phyloP scores from a whole-genome alignment of 2,888 invertebrate species.

The Anorthoa munda region DNA sequence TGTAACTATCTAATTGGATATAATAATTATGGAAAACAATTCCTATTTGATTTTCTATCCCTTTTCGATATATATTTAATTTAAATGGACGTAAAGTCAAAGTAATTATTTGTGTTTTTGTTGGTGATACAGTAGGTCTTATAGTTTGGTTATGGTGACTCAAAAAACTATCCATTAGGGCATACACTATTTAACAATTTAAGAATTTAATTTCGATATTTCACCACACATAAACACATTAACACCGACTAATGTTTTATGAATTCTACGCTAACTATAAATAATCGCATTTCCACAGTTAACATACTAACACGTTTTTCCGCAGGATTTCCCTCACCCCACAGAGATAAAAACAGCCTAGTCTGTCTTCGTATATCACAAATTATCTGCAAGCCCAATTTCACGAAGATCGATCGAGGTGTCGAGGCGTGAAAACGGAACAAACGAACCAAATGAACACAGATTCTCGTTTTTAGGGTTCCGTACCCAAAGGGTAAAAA shows the following conservation, averaged over 20 bases:
- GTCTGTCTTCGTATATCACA: conserved; percentile 8
- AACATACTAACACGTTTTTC: background rate
- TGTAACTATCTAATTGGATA: too few relatives aligned
- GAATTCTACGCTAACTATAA: background rate
- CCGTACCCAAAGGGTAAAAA: too few relatives aligned
- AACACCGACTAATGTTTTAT: background rate
- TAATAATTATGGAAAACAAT: too few relatives aligned
- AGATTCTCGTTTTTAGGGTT: conserved; percentile 1
- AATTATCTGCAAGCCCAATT: conserved; percentile 50
- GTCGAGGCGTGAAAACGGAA: conserved; percentile 43
- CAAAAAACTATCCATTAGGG: too few relatives aligned
- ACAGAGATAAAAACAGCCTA: background rate
- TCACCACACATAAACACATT: too few relatives aligned
- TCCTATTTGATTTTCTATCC: background rate
- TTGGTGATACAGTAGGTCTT: too few relatives aligned
- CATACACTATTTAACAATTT: too few relatives aligned
- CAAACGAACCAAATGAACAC: conserved; percentile 47
- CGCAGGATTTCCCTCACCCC: too few relatives aligned
- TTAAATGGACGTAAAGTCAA: background rate
- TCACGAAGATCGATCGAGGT: conserved; percentile 55
- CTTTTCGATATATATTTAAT: background rate
- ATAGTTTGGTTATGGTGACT: too few relatives aligned
- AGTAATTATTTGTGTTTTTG: too few relatives aligned
- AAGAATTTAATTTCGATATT: too few relatives aligned
- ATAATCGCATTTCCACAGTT: background rate